Evolutionary conservation across 2,888 invertebrate genomes (phyloP).

Genomic region (Amphipyra berbera): DNA sequence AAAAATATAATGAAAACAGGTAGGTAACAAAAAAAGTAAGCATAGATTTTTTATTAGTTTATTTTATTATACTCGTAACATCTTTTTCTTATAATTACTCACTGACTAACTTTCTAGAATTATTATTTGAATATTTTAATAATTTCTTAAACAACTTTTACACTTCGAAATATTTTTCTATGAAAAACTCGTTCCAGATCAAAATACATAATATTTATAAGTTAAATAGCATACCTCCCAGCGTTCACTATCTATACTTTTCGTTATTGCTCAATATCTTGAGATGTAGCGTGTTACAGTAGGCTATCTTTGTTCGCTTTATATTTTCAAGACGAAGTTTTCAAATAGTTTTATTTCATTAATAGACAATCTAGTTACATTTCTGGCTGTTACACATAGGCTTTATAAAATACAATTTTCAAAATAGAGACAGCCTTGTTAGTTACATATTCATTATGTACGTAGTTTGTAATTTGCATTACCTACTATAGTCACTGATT

Average conservation of each 20-base stretch:
- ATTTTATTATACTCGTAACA: slow-evolving; percentile 89
- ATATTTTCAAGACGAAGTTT: slow-evolving; percentile 39
- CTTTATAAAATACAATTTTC: slow-evolving; percentile 67
- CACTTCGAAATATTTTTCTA: slow-evolving; percentile 80
- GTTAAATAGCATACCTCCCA: slow-evolving; percentile 62
- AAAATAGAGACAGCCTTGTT: slow-evolving; percentile 71
- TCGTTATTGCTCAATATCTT: slow-evolving; percentile 64
- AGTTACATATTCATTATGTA: slow-evolving; percentile 61
- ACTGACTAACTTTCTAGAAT: slow-evolving; percentile 87
- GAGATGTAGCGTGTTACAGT: slow-evolving; percentile 46
- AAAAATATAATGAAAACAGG: too few species aligned
- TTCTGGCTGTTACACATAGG: slow-evolving; percentile 62
- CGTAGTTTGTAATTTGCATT: slow-evolving; percentile 51
- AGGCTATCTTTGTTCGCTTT: slow-evolving; percentile 43
- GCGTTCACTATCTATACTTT: slow-evolving; percentile 60
- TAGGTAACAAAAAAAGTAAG: slow-evolving; percentile 17
- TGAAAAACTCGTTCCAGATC: slow-evolving; percentile 83
- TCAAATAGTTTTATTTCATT: slow-evolving; percentile 39
- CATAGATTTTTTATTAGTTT: slow-evolving; percentile 74
- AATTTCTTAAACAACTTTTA: slow-evolving; percentile 86
- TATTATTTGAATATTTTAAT: slow-evolving; percentile 87
- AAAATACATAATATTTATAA: slow-evolving; percentile 72
- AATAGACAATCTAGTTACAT: slow-evolving; percentile 62
- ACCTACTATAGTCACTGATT: slow-evolving; percentile 54
- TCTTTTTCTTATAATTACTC: slow-evolving; percentile 86